phyloP scores from a whole-genome alignment of 2,113 vertebrate species.

The Guaruba guarouba region DNA sequence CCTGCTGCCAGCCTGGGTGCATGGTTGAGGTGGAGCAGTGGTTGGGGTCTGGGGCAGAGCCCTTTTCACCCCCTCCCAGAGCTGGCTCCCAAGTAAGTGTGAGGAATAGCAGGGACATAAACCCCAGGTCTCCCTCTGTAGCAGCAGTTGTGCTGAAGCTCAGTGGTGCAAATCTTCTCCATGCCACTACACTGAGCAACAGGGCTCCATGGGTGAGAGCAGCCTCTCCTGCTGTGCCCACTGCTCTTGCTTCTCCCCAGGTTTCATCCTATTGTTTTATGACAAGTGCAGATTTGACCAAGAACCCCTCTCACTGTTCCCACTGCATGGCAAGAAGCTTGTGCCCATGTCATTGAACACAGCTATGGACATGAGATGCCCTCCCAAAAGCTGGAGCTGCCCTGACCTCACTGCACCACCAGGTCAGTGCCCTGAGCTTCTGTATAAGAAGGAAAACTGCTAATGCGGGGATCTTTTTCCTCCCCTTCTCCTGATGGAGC shows the following conservation, averaged over 20 bases:
- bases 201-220: accelerated
- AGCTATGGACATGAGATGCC: accelerated
- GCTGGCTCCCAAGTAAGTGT: neutral
- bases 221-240: neutral
- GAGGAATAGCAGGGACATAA: neutral
- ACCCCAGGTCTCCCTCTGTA: too few species aligned
- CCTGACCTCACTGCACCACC: accelerated
- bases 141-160: neutral
- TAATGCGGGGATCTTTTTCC: neutral
- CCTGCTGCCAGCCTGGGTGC: accelerated
- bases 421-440: neutral
- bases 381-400: neutral
- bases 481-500: neutral
- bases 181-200: neutral
- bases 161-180: neutral
- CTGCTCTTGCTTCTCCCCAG: neutral
- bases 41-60: neutral
- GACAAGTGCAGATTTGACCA: neutral
- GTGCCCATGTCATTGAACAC: accelerated
- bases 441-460: neutral
- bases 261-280: neutral
- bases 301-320: neutral
- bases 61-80: neutral
- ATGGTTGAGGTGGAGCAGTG: neutral
- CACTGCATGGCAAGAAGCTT: accelerated